Percentiles rank a stretch among this genome's conserved stretches.
Conservation (phyloP, 1,140 invertebrate species). For the Aplysia californica region DNA sequence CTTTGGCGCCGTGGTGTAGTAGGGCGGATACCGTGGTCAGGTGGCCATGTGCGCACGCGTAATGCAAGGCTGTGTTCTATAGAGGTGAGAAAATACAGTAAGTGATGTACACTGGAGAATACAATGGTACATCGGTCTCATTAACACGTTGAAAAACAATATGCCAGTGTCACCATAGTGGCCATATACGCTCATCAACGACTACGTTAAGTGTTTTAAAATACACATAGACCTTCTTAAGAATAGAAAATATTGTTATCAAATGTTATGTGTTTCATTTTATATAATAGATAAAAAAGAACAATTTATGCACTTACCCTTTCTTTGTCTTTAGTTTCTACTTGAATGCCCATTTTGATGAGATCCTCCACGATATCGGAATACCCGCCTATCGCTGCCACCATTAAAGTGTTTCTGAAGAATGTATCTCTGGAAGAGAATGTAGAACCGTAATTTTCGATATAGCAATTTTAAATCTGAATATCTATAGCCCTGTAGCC, state of each 20-base stretch:
- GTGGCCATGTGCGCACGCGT: slow-evolving; percentile 5
- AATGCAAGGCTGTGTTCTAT: slow-evolving; percentile 22
- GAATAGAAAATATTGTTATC: no score
- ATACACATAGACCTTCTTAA: no score
- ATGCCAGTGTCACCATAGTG: no score
- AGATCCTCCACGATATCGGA: slow-evolving; percentile 18
- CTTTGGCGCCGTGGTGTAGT: background rate
- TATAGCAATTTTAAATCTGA: no score
- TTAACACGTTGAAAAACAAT: background rate
- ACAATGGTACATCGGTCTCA: background rate
- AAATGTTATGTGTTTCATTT: no score
- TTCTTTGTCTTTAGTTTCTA: slow-evolving; percentile 6
- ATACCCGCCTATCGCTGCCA: background rate
- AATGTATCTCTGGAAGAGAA: background rate
- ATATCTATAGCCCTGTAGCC: no score
- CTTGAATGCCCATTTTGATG: background rate
- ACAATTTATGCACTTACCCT: background rate
- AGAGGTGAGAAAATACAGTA: no score
- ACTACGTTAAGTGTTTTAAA: no score
- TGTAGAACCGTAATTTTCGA: background rate
- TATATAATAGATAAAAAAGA: no score
- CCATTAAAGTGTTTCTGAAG: slow-evolving; percentile 4
- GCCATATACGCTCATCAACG: no score
- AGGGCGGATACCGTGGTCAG: background rate
- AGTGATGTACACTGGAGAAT: no score